Conservation (phyloP, 2,113 vertebrate species). For the Spermophilus dauricus region DNA sequence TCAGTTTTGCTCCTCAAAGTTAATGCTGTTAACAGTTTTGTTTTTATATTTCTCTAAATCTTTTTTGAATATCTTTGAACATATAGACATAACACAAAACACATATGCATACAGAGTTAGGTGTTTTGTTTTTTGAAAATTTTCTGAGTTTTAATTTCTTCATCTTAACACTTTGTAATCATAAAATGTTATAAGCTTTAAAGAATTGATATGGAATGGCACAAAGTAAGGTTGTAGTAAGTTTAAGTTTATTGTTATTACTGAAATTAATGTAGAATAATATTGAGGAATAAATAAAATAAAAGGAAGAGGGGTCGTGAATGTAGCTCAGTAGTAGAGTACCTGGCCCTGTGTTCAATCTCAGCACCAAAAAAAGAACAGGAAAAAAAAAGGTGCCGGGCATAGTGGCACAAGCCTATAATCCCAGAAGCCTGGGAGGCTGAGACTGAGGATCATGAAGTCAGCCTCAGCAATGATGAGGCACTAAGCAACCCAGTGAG, state of each 20-base stretch:
- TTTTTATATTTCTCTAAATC: neutral
- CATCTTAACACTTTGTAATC: constrained; percentile 38
- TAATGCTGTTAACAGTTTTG: constrained; percentile 15
- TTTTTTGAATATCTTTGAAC: constrained; percentile 18
- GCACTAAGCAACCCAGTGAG: too few relatives aligned
- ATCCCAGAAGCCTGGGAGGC: too few relatives aligned
- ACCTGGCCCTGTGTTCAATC: neutral
- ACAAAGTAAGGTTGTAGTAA: neutral
- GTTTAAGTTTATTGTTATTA: constrained; percentile 8
- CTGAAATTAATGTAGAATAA: constrained; percentile 56
- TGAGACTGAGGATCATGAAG: too few relatives aligned
- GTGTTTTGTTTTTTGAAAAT: constrained; percentile 56
- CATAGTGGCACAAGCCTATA: too few relatives aligned
- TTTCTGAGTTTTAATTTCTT: constrained; percentile 61
- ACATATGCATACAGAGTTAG: neutral
- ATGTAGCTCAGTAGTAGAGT: neutral
- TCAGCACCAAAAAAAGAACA: neutral
- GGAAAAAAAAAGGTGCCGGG: too few relatives aligned
- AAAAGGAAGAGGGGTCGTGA: neutral
- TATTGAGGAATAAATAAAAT: constrained; percentile 15
- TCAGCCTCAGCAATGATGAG: too few relatives aligned
- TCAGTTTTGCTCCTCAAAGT: neutral
- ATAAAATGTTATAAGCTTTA: neutral
- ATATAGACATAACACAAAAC: neutral
- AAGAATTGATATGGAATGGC: constrained; percentile 45